Percentiles rank a stretch among this genome's conserved stretches.
These are phyloP conservation scores for Lasius platythorax DNA, from an alignment of 2,888 invertebrate genomes.

Conservation along the genomic window DNA sequence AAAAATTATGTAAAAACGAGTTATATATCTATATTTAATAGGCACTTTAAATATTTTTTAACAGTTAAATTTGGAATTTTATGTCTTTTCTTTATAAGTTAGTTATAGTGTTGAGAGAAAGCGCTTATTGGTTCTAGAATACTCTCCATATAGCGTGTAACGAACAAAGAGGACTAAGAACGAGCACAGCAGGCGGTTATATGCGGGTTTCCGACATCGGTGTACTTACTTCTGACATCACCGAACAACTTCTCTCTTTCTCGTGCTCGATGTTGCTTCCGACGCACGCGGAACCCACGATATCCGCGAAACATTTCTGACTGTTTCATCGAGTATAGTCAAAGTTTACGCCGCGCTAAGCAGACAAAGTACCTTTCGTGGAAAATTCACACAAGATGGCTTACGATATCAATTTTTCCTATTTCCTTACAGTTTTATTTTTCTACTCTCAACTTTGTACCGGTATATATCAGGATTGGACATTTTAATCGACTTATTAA, in stretches of 20 bases:
- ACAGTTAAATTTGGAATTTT: not conserved
- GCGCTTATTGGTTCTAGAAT: not conserved
- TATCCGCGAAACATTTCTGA: not conserved
- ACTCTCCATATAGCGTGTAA: constrained; percentile 24
- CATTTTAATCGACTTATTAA: not conserved
- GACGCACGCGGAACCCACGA: not conserved
- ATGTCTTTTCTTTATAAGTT: not conserved
- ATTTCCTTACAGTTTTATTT: not conserved
- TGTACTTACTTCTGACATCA: constrained; percentile 44
- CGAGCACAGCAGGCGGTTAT: constrained; percentile 32
- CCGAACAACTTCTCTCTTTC: constrained; percentile 4
- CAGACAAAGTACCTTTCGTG: not conserved
- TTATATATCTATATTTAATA: not conserved
- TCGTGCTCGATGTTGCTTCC: not conserved
- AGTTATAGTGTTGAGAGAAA: constrained; percentile 25
- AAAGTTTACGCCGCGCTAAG: not conserved
- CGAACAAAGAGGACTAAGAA: constrained; percentile 56
- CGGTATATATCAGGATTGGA: not conserved
- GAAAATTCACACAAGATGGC: too few species aligned
- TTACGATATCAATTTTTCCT: not conserved
- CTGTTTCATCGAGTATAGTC: not conserved
- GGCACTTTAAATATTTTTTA: constrained; percentile 15
- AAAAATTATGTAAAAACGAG: not conserved
- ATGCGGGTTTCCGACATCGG: constrained; percentile 65
- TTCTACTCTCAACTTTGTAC: not conserved